These are phyloP conservation scores for Probaryconus sp. DNA, from an alignment of 1,140 invertebrate species.

Conservation along the genomic window DNA sequence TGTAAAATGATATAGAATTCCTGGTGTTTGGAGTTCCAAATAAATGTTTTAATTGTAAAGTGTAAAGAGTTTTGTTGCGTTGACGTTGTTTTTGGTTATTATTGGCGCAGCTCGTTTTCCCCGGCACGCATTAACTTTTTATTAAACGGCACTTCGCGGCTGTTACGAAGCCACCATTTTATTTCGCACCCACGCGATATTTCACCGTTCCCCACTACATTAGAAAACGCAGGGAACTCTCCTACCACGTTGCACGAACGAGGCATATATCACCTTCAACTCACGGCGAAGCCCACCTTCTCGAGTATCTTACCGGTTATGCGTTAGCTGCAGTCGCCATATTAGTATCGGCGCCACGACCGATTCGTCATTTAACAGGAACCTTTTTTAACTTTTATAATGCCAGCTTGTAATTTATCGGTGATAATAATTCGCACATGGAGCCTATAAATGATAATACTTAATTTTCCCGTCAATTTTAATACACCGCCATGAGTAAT, in stretches of 20 bases:
- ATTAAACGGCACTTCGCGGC: conserved; percentile 63
- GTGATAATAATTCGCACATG: conserved; percentile 50
- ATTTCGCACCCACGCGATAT: conserved; percentile 75
- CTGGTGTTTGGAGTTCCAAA: too few relatives aligned
- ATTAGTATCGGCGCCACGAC: conserved; percentile 58
- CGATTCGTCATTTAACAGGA: conserved; percentile 56
- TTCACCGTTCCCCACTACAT: conserved; percentile 65
- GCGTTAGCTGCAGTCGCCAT: conserved; percentile 62
- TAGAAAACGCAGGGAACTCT: conserved; percentile 34
- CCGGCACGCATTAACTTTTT: conserved; percentile 47
- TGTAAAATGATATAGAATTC: too few relatives aligned
- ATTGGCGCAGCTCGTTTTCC: conserved; percentile 23
- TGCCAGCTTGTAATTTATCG: conserved; percentile 38
- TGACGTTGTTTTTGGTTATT: too few relatives aligned
- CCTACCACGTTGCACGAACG: conserved; percentile 62
- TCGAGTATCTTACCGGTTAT: conserved; percentile 54
- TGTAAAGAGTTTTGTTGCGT: too few relatives aligned
- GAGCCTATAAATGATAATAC: conserved; percentile 46
- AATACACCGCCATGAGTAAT: conserved; percentile 36
- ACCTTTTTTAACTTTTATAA: conserved; percentile 50
- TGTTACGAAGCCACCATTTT: conserved; percentile 70
- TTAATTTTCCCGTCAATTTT: conserved; percentile 52
- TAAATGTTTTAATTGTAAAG: too few relatives aligned
- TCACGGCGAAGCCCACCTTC: conserved; percentile 61
- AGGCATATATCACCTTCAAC: conserved; percentile 73